Evolutionary conservation across 2,113 vertebrate genomes (phyloP), one percentile per base, ranked within the genome.

Genomic region (Nycticebus coucang): DNA sequence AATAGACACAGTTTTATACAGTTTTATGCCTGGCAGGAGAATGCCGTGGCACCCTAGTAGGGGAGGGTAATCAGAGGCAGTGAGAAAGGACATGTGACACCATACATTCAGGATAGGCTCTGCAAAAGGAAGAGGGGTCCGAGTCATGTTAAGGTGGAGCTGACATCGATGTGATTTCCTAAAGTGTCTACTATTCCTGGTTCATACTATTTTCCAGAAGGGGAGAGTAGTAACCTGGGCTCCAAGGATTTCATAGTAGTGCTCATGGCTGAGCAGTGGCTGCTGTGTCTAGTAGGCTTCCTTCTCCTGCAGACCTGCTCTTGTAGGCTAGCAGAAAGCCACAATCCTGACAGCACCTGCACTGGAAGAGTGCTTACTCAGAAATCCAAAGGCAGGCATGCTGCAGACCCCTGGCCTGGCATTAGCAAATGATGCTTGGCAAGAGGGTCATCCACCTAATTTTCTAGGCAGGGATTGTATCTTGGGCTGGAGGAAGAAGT

Each of bases 321-420:
- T 92, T 85, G 24, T 84, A 95, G 22, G 84, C 79, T 18, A 74
- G 79, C n/a, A 94, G 50, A 85, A 95, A 18, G 66, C 84, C 53
- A 94, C 50, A 85, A 95, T 86, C 37, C 72, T 94, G 9, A 81
- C 84, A 4, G 1, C 53, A 45, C 33, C 57, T 8, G 62, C 53
- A 4, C 0, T 81, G 14, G 45, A 83, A 95, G 62, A 86, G 92
- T 97, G 28, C 14, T 57, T 62, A 68, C 22, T 8, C 1, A 4
- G 50, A 41, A 45, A 64, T 57, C 2, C 24, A 59, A 41, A 60
- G 30, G 17, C 33, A 55, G 22, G 4, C 4, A 14, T 59, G 35
- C 50, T 72, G 11, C 33, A 21, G 28, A 37, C 69, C 17, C 41
- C 1, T 37, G 0, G 9, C 6, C 21, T 2, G 12, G 28, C 21